A percentile compares a stretch with the other conserved stretches of the same genome.
These are phyloP conservation scores for Caradrina clavipalpis DNA, from an alignment of 2,888 invertebrate species.

Conservation along the genomic window DNA sequence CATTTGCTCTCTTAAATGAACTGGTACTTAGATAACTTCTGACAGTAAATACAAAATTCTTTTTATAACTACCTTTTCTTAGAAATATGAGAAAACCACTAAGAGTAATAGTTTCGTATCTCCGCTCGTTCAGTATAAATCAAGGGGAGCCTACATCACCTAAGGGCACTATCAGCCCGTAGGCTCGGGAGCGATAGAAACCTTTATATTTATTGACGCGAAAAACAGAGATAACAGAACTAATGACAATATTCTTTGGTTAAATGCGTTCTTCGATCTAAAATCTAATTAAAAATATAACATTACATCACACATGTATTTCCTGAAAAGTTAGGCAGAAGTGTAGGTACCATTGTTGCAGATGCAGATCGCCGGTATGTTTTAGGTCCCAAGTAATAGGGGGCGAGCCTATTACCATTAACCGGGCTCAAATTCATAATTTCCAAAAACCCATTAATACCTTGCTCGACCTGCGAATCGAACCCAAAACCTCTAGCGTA, in stretches of 20 bases:
- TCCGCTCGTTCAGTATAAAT: conserved; percentile 44
- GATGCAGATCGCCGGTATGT: too few relatives aligned
- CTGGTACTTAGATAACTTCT: background rate
- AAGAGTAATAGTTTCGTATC: conserved; percentile 24
- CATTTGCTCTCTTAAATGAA: background rate
- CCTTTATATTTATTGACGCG: conserved; percentile 37
- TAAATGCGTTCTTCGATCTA: conserved; percentile 27
- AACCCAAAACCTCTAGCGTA: too few relatives aligned
- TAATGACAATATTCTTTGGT: conserved; percentile 23
- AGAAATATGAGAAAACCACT: conserved; percentile 23
- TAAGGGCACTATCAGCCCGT: conserved; percentile 35
- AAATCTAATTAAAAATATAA: conserved; percentile 17
- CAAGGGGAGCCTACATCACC: conserved; percentile 26
- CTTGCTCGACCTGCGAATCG: too few relatives aligned
- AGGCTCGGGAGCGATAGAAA: conserved; percentile 7
- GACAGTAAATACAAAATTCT: background rate
- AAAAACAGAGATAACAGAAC: conserved; percentile 36
- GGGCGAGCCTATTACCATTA: too few relatives aligned
- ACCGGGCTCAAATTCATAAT: too few relatives aligned
- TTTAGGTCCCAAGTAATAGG: too few relatives aligned
- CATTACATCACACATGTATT: too few relatives aligned
- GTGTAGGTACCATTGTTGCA: too few relatives aligned
- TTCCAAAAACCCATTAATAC: too few relatives aligned
- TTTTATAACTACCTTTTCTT: too few relatives aligned
- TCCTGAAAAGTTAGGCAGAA: too few relatives aligned